Conservation (phyloP, 2,113 vertebrate species). For the Phoxinus phoxinus region DNA sequence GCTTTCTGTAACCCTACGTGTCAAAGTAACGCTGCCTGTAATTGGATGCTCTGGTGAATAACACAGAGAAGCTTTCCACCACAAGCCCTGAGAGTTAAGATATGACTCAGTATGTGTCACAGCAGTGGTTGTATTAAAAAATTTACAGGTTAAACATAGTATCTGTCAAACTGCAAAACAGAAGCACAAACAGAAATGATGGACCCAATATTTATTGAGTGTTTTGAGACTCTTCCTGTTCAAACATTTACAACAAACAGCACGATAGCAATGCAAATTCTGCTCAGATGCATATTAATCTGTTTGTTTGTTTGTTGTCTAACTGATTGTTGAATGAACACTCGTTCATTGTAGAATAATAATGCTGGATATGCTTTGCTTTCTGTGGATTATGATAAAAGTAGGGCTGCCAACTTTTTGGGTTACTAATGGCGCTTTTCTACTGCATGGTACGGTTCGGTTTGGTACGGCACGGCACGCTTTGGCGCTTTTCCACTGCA, state of each 20-base stretch:
- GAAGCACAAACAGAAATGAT: background rate
- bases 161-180: conserved; percentile 8
- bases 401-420: background rate
- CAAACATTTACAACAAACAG: conserved; percentile 12
- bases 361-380: background rate
- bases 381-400: background rate
- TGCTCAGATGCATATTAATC: background rate
- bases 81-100: background rate
- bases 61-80: background rate
- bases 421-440: no score
- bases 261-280: background rate
- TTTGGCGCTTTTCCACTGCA: no score
- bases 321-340: background rate
- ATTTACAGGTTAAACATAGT: conserved; percentile 20
- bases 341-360: background rate
- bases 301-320: conserved; percentile 3
- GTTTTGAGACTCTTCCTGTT: background rate
- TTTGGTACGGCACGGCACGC: no score
- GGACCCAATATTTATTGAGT: background rate
- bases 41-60: background rate
- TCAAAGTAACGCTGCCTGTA: background rate
- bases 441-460: no score
- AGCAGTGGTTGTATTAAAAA: background rate
- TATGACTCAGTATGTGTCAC: conserved; percentile 3
- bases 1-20: conserved; percentile 1